Evolutionary conservation across 2,888 invertebrate genomes (phyloP), one percentile per base, ranked within the genome.

Genomic region (Camponotus fellah): DNA sequence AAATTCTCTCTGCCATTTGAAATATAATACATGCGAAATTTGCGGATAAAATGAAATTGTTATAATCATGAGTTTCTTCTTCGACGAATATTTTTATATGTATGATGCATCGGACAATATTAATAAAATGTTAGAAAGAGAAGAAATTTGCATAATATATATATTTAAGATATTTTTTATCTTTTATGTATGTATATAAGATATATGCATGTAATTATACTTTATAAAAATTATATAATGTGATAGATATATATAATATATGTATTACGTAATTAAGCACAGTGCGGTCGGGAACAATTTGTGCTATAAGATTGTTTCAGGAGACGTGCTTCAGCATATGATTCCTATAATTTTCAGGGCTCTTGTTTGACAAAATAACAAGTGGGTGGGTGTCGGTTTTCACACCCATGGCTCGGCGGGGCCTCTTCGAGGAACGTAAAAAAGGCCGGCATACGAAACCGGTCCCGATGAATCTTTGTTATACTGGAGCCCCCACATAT

Each of bases 381-480:
- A 94, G 94, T 93, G 92, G 94, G 93, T 92, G 94, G 94, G 94
- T 94, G 94, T 94, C 93, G 92, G 94, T 94, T 94, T 94, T 94
- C 94, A 94, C 94, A 94, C 94, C 94, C 93, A 92, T 88, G 90
- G 91, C 94, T 86, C 94, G 91, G 84, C 93, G 92, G 94, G 94
- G 92, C 91, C 92, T 89, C 94, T 90, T 84, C 88, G 89, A 92
- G 87, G 93, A 94, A 93, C 92, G 93, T 92, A 91, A 92, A 92
- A 93, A 93, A 93, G 92, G 91, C 90, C 88, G 91, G 92, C 92
- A 92, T 92, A 91, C 88, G 90, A 94, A 94, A 94, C 94, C 94
- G 94, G 94, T 94, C 93, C 92, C 92, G 93, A 94, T 94, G 93
- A 92, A 94, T 94, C 94, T 94, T 93, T 93, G 92, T 93, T 92